Conservation (phyloP, 2,888 invertebrate genomes). For the Chrysolina americana region DNA sequence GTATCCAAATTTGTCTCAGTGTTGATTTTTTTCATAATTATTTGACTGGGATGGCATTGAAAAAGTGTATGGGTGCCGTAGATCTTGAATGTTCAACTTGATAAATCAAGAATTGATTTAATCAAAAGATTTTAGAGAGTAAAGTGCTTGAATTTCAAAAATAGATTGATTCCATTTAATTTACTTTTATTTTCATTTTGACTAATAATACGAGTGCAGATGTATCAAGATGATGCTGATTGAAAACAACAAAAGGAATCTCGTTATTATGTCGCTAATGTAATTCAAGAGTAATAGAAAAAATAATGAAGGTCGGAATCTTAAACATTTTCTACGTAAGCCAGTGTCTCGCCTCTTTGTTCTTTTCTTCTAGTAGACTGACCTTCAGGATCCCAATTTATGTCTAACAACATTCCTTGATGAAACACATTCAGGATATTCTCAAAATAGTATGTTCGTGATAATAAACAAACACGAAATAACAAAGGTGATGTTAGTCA, state of each 20-base stretch:
- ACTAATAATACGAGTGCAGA: neutral
- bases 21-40: too few species aligned
- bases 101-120: too few species aligned
- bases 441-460: neutral
- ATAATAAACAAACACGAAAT: neutral
- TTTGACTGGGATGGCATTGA: too few species aligned
- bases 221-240: neutral
- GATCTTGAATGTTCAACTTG: too few species aligned
- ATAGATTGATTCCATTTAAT: too few species aligned
- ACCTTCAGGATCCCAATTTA: slow-evolving; percentile 26
- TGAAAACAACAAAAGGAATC: neutral
- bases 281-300: slow-evolving; percentile 9
- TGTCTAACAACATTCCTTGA: slow-evolving; percentile 28
- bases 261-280: neutral
- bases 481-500: neutral
- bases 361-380: slow-evolving; percentile 5
- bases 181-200: too few species aligned
- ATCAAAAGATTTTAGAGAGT: too few species aligned
- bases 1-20: too few species aligned
- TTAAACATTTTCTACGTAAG: slow-evolving; percentile 3
- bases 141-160: too few species aligned
- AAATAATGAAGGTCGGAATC: slow-evolving; percentile 13
- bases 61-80: too few species aligned
- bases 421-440: slow-evolving; percentile 20
- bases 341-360: slow-evolving; percentile 15